These are phyloP conservation scores for Promerops cafer DNA, from an alignment of 2,113 vertebrate genomes.

Conservation along the genomic window DNA sequence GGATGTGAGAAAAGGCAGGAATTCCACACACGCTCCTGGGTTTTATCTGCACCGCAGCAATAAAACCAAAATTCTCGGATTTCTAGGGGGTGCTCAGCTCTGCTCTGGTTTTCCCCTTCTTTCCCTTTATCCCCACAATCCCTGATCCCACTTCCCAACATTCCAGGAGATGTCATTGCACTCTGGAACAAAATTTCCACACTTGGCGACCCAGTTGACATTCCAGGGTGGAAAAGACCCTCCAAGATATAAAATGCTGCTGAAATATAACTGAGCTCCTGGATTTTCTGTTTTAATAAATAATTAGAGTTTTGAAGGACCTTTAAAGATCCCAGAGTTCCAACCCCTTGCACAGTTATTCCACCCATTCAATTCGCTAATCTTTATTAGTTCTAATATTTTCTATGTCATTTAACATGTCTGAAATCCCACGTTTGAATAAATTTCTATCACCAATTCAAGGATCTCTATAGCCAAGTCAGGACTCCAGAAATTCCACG, in stretches of 20 bases:
- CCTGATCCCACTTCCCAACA: neutral
- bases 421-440: neutral
- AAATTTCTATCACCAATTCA: neutral
- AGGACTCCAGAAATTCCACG: neutral
- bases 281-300: neutral
- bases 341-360: neutral
- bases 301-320: neutral
- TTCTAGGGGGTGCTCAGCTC: neutral
- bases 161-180: neutral
- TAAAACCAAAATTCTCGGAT: neutral
- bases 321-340: neutral
- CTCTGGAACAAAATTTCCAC: neutral
- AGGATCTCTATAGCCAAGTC: fast-evolving
- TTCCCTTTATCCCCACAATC: neutral
- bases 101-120: fast-evolving
- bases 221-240: neutral
- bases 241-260: neutral
- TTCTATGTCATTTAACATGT: neutral
- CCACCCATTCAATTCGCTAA: neutral
- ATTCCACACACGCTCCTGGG: fast-evolving
- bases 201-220: neutral
- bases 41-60: too few relatives aligned
- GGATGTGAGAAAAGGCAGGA: neutral
- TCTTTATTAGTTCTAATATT: neutral
- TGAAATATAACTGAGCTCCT: neutral